Evolutionary conservation across 2,888 invertebrate species (phyloP).

Genomic region (Epistrophe grossulariae): DNA sequence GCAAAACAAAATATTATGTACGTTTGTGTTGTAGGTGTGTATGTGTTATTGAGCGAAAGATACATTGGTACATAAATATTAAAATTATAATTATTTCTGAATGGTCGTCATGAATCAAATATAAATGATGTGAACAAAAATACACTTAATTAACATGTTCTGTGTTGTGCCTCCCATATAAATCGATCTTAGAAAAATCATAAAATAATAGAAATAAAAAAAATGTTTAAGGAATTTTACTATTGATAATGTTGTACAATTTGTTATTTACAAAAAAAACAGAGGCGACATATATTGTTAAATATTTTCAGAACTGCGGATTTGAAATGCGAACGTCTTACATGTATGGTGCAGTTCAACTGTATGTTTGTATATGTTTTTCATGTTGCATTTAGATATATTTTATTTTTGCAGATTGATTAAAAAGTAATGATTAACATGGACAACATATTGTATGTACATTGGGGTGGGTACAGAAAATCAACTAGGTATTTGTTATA

Average conservation of each 20-base stretch:
- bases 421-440: background rate
- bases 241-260: constrained; percentile 49
- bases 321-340: constrained; percentile 1
- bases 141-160: constrained; percentile 39
- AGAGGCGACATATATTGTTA: background rate
- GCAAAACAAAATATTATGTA: constrained; percentile 18
- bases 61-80: constrained; percentile 26
- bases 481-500: too few species aligned
- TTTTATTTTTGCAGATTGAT: constrained; percentile 5
- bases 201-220: constrained; percentile 61
- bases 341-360: constrained; percentile 24
- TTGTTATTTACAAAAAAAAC: constrained; percentile 44
- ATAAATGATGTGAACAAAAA: constrained; percentile 16
- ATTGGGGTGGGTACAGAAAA: background rate
- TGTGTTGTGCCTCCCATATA: constrained; percentile 41
- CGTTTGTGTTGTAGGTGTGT: constrained; percentile 36
- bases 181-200: constrained; percentile 49
- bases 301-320: background rate
- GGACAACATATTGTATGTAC: too few species aligned
- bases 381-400: background rate
- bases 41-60: constrained; percentile 44
- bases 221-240: constrained; percentile 62
- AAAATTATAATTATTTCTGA: constrained; percentile 34
- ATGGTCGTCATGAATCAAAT: constrained; percentile 45
- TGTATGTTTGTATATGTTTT: constrained; percentile 5